phyloP scores from a whole-genome alignment of 2,797 vertebrate species.

The Arvicola amphibius region DNA sequence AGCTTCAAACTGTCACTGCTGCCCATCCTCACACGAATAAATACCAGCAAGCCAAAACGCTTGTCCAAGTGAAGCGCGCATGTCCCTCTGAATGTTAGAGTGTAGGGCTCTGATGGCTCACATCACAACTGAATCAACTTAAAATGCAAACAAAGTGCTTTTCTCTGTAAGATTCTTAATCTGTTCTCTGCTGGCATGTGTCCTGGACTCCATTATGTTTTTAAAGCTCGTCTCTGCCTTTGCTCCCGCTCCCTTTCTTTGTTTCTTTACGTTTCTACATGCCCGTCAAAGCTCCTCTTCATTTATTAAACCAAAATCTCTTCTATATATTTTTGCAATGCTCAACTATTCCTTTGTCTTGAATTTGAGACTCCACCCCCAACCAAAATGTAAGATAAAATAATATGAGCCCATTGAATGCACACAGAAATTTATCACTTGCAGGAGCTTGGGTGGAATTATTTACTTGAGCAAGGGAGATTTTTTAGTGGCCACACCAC shows the following conservation, averaged over 20 bases:
- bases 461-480: background rate
- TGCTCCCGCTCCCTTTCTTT: background rate
- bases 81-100: background rate
- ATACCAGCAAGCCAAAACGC: background rate
- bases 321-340: background rate
- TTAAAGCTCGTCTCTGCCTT: background rate
- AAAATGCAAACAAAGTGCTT: background rate
- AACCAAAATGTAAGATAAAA: background rate
- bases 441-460: background rate
- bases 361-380: background rate
- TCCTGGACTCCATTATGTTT: background rate
- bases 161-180: background rate
- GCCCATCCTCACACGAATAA: background rate
- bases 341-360: background rate
- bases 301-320: background rate
- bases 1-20: background rate
- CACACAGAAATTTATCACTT: background rate
- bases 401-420: background rate
- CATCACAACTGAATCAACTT: background rate
- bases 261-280: background rate
- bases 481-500: background rate
- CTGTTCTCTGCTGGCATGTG: rapidly evolving
- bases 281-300: background rate
- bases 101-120: background rate
- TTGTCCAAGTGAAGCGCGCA: background rate